Percentiles rank a stretch among this genome's conserved stretches.
Evolutionary conservation across 2,888 invertebrate species (phyloP).

Genomic region (Mayetiola destructor): DNA sequence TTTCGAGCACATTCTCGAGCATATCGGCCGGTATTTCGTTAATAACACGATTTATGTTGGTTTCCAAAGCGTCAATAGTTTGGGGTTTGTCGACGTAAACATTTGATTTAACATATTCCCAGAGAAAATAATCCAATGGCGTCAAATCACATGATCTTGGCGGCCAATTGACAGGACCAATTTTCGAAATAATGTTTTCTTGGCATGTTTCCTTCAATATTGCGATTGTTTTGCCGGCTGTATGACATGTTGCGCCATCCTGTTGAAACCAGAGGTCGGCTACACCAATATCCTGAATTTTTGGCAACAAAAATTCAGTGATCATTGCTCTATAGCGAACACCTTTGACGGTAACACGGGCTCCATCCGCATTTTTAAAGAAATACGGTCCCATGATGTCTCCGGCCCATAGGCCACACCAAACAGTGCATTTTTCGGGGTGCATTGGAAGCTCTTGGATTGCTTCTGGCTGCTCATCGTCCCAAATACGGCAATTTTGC

Average conservation of each 20-base stretch:
- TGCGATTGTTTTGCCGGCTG: not conserved
- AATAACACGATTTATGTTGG: constrained; percentile 7
- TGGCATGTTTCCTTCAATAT: constrained; percentile 10
- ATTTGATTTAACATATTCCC: not conserved
- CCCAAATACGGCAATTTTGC: constrained; percentile 2
- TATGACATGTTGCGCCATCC: constrained; percentile 13
- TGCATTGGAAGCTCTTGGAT: not conserved
- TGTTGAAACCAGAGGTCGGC: constrained; percentile 14
- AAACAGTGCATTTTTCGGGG: not conserved
- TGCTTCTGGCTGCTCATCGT: not conserved
- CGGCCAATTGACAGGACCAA: constrained; percentile 12
- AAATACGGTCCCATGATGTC: constrained; percentile 7
- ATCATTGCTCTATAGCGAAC: constrained; percentile 3
- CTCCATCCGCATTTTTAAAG: not conserved
- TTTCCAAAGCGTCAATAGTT: not conserved
- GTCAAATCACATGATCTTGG: constrained; percentile 13
- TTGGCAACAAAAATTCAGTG: not conserved
- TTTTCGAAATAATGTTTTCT: constrained; percentile 6
- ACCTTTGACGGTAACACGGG: not conserved
- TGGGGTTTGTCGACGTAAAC: constrained; percentile 14
- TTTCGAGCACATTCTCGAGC: not conserved
- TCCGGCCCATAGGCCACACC: constrained; percentile 1
- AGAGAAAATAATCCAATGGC: constrained; percentile 1
- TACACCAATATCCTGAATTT: not conserved
- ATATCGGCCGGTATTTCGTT: not conserved